Conservation (phyloP, 2,888 invertebrate species). For the Troilus luridus region DNA sequence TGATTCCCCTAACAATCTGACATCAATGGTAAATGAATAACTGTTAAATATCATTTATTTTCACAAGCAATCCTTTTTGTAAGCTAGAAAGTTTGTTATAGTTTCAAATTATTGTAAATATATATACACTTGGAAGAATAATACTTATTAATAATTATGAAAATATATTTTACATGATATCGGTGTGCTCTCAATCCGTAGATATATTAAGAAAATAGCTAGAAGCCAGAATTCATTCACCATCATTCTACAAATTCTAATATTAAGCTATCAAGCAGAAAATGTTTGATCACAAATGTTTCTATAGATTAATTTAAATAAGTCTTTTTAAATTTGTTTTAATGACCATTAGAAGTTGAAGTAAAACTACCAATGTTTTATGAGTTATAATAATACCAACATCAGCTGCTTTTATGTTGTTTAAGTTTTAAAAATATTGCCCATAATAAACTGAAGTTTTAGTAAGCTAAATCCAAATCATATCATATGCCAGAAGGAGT, state of each 20-base stretch:
- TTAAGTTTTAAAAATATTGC: background rate
- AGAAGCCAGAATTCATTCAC: background rate
- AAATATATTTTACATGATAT: constrained; percentile 58
- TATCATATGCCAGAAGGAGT: background rate
- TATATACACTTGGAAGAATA: constrained; percentile 40
- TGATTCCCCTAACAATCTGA: background rate
- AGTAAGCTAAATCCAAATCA: background rate
- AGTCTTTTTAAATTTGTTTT: background rate
- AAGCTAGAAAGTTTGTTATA: background rate
- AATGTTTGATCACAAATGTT: constrained; percentile 29
- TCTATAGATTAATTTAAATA: constrained; percentile 4
- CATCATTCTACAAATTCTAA: constrained; percentile 19
- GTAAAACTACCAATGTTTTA: background rate
- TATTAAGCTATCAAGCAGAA: constrained; percentile 17
- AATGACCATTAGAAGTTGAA: background rate
- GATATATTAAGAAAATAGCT: constrained; percentile 35
- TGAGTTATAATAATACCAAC: background rate
- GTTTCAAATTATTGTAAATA: constrained; percentile 22
- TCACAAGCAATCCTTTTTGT: constrained; percentile 10
- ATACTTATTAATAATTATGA: constrained; percentile 53
- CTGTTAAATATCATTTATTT: constrained; percentile 15
- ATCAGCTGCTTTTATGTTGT: background rate
- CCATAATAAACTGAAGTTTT: background rate
- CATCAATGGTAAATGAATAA: constrained; percentile 16
- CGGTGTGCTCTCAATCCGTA: background rate